These are phyloP conservation scores for Odocoileus hemionus DNA, from an alignment of 2,113 vertebrate species.

Conservation along the genomic window DNA sequence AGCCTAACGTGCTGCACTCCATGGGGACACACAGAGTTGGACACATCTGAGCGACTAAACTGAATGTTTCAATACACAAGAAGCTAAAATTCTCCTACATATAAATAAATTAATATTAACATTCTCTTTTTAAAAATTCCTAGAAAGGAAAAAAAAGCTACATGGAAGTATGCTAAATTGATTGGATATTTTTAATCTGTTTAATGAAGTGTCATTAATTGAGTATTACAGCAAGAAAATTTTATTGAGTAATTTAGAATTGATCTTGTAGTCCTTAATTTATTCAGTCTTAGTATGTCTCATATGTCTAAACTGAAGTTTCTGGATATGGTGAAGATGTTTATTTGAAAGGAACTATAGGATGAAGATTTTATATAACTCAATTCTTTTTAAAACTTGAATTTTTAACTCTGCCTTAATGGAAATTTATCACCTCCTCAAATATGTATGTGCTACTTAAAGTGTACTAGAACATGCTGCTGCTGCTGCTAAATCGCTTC, in stretches of 20 bases:
- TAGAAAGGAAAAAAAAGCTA: background rate
- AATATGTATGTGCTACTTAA: background rate
- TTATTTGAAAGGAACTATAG: background rate
- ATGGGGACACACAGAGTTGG: background rate
- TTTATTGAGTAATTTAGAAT: background rate
- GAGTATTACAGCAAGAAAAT: background rate
- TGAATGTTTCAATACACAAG: background rate
- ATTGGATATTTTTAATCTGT: background rate
- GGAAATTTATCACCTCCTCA: background rate
- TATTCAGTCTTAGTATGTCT: background rate
- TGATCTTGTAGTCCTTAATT: background rate
- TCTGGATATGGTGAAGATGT: background rate
- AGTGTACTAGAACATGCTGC: background rate
- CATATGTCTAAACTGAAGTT: background rate
- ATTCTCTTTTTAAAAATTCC: background rate
- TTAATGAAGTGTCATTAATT: background rate
- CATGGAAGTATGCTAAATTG: background rate
- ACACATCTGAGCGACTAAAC: accelerated
- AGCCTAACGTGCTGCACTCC: background rate
- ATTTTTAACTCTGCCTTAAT: conserved; percentile 5
- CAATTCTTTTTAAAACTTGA: background rate
- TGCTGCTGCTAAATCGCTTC: too few relatives aligned
- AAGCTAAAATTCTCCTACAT: background rate
- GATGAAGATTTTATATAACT: background rate
- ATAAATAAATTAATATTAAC: background rate